These are phyloP conservation scores for Phataginus tetradactyla DNA, from an alignment of 2,797 vertebrate genomes.

Conservation along the genomic window DNA sequence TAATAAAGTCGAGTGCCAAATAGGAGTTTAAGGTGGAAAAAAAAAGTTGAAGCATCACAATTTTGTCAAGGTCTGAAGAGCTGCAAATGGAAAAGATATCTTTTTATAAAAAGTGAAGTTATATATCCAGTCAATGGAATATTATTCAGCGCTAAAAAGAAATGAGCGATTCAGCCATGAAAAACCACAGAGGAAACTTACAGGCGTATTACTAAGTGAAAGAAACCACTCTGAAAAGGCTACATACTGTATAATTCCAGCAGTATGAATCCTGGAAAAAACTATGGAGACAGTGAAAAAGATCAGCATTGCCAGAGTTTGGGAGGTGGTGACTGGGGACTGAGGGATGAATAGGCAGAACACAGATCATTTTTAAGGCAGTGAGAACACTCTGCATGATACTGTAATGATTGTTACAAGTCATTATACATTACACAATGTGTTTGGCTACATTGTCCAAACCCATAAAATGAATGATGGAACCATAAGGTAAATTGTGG, in stretches of 20 bases:
- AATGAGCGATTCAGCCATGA: neutral
- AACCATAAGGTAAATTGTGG: neutral
- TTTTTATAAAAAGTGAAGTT: neutral
- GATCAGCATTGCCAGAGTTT: neutral
- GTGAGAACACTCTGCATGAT: neutral
- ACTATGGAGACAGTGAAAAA: neutral
- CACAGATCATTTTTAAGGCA: neutral
- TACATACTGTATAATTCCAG: neutral
- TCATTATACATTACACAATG: neutral
- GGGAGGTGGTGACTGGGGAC: too few relatives aligned
- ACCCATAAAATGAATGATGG: neutral
- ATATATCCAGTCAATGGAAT: neutral
- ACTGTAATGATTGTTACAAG: neutral
- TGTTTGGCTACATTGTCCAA: neutral
- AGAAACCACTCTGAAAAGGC: neutral
- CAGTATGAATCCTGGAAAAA: too few relatives aligned
- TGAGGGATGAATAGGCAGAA: neutral
- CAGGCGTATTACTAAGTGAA: neutral
- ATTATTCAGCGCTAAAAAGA: neutral
- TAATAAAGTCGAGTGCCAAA: neutral
- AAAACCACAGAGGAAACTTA: neutral
- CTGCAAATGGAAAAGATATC: neutral
- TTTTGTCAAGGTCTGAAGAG: conserved; percentile 5
- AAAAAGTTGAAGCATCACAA: neutral
- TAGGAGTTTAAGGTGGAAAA: neutral